Evolutionary conservation across 2,797 vertebrate genomes (phyloP), one percentile per base, ranked within the genome.

Genomic region (Molossus molossus): DNA sequence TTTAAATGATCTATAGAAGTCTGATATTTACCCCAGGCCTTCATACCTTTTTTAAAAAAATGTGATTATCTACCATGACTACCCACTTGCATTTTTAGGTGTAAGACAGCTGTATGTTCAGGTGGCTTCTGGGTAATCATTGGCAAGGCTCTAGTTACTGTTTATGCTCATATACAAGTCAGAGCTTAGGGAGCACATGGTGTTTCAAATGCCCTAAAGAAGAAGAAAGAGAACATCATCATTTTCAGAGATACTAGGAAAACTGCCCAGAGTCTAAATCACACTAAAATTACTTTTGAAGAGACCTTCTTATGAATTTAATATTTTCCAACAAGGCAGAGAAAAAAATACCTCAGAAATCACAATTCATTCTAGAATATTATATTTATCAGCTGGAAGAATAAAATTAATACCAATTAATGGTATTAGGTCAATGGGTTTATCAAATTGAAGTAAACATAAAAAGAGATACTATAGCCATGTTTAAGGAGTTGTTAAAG

Each of bases 351-450:
- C 27, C 33, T 67, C 48, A 53, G n/a, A 94, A 90, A 29, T 73
- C 53, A 91, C 27, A 85, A 9, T 94, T 92, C 37, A 64, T 58
- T 73, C 57, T 85, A 73, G 15, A 10, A 87, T 45, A 81, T 13
- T 67, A 77, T 94, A 90, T 77, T 92, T 57, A 91, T 83, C 48
- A 91, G 33, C 50, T 76, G 55, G 9, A 75, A 17, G 23, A 93
- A 81, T 88, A 94, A 90, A 88, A 90, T 67, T 69, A 94, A 73
- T 87, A 69, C 21, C 50, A 67, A 62, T 77, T 27, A 77, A 89
- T 69, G 27, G 5, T 75, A 64, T 62, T 87, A 60, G 17, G 55
- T 92, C 60, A 69, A 87, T 65, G 10, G 92, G 17, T 62, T 94
- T 69, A 81, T 91, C 21, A 80, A 75, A 76, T 75, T 88, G 55